Evolutionary conservation across 2,797 vertebrate species (phyloP), one percentile per base, ranked within the genome.

Genomic region (Pteronotus mesoamericanus): DNA sequence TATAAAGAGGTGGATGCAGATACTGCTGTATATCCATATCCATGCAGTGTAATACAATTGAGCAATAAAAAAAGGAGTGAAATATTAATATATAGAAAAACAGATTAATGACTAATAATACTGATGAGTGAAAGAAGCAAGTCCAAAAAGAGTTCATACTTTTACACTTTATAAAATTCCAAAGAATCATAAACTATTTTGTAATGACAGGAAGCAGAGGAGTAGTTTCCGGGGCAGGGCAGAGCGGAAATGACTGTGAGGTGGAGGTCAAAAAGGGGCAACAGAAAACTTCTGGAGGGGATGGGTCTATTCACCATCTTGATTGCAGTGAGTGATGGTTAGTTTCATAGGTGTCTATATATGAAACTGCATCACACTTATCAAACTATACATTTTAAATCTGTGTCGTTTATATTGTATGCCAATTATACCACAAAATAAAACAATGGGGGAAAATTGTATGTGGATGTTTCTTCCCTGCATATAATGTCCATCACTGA

Each of bases 91-190:
- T 1, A 26, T 16, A 32, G 7, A 37, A 68, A 72, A 15, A 24
- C 7, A 11, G 9, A 32, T 6, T 57, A 61, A 32, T n/a, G 10
- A 29, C 22, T 55, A 21, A 26, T 53, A 69, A 10, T 55, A 34
- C 6, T 48, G 18, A 26, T 37, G 2, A 74, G 42, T n/a, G 55
- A 34, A 39, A 71, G 10, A 66, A 26, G 3, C 3, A 39, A 64
- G 19, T 32, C 57, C 57, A 12, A 59, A 29, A 29, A 59, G 26
- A 59, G 57, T 29, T 59, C 57, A 59, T 10, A 59, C 4, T 61
- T n/a, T 55, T 37, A n/a, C 64, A 89, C 29, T 72, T 64, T 74
- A 79, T 39, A 46, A 66, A 84, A 89, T 55, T 84, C 19, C 51
- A 55, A 22, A 46, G 51, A 29, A 34, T 0, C 57, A 0, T 29